Percentiles rank a stretch among this genome's conserved stretches.
These are phyloP conservation scores for Spea multiplicata DNA, from an alignment of 2,113 vertebrate species.

Conservation along the genomic window DNA sequence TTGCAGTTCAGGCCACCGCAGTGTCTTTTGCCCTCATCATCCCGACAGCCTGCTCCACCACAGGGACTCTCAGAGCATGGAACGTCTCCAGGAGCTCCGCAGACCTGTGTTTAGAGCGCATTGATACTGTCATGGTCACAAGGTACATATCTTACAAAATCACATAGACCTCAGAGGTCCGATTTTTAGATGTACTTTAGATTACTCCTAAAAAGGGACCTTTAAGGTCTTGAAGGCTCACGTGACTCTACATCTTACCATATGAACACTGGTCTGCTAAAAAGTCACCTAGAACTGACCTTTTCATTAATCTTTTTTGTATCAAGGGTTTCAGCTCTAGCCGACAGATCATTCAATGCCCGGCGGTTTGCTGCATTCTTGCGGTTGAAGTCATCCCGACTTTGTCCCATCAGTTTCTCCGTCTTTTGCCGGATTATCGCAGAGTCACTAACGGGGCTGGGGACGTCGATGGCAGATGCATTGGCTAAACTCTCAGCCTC, in stretches of 20 bases:
- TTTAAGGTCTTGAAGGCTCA: too few species aligned
- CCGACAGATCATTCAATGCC: conserved; percentile 72
- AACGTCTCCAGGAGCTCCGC: conserved; percentile 72
- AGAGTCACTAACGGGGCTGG: conserved; percentile 78
- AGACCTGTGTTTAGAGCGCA: conserved; percentile 72
- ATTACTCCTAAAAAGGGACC: too few species aligned
- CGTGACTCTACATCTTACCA: too few species aligned
- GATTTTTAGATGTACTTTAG: too few species aligned
- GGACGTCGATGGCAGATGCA: conserved; percentile 64
- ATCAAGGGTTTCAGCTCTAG: conserved; percentile 64
- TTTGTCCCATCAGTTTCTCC: conserved; percentile 71
- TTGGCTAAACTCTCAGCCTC: conserved; percentile 79
- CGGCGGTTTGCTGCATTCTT: conserved; percentile 82
- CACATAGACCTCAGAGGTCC: too few species aligned
- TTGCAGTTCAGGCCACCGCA: conserved; percentile 90
- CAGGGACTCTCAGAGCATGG: conserved; percentile 87
- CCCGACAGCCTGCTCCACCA: conserved; percentile 86
- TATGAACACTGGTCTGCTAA: too few species aligned
- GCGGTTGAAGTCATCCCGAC: conserved; percentile 79
- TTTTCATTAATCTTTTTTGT: conserved; percentile 85
- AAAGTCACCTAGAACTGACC: conserved; percentile 56
- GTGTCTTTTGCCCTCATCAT: conserved; percentile 82
- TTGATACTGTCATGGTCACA: background rate
- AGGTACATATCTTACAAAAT: too few species aligned
- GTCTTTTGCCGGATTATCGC: conserved; percentile 69